Evolutionary conservation across 2,888 invertebrate genomes (phyloP).

Genomic region (Iselma pallidipennis): DNA sequence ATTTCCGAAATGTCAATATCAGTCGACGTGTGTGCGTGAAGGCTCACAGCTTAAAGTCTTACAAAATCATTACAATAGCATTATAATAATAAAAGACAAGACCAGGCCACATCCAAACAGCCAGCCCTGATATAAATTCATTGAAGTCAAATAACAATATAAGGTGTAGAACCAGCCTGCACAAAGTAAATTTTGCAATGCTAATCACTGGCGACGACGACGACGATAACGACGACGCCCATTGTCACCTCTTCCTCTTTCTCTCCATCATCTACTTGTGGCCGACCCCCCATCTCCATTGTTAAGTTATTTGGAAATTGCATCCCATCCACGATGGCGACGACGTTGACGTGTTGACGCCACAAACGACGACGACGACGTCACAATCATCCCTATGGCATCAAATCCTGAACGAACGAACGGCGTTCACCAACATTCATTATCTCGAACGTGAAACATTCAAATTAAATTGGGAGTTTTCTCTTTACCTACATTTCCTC

Average conservation of each 20-base stretch:
- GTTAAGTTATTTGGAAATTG: background rate
- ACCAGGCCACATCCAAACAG: background rate
- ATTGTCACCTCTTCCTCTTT: conserved; percentile 6
- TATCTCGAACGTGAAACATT: background rate
- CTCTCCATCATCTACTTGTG: background rate
- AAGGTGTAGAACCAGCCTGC: background rate
- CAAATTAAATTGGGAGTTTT: background rate
- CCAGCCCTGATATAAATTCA: background rate
- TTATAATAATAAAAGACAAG: background rate
- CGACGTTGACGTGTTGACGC: background rate
- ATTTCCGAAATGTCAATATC: background rate
- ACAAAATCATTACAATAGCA: background rate
- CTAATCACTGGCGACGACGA: conserved; percentile 21
- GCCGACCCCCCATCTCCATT: background rate
- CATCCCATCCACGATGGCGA: background rate
- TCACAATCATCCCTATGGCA: background rate
- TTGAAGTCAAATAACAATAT: background rate
- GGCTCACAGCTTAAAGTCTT: background rate
- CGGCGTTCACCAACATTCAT: too few species aligned
- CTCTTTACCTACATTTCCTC: background rate
- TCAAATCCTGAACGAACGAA: background rate
- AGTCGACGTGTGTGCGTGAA: background rate
- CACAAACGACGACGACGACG: background rate
- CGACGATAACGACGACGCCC: too few species aligned
- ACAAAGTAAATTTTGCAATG: conserved; percentile 27